Conservation (phyloP, 1,140 invertebrate genomes). For the Drosophila nebulosa region DNA sequence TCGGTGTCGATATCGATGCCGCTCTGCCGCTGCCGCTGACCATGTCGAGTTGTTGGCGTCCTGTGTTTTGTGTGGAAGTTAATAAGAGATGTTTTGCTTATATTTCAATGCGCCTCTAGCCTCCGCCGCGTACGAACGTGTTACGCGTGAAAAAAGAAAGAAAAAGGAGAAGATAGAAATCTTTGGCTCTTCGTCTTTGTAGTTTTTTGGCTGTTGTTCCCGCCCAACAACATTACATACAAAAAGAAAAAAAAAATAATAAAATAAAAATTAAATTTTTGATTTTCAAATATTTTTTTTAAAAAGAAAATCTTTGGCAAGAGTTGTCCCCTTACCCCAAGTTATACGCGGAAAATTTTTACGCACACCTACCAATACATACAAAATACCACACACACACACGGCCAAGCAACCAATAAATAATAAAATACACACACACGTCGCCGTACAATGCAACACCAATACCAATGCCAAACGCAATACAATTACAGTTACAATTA, state of each 20-base stretch:
- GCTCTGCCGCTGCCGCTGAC: background rate
- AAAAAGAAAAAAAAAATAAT: constrained; percentile 42
- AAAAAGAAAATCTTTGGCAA: constrained; percentile 7
- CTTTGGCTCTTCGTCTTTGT: constrained; percentile 66
- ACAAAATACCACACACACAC: constrained; percentile 4
- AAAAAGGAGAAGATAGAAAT: background rate
- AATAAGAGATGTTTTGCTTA: background rate
- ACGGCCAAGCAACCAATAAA: constrained; percentile 2
- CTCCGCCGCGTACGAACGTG: constrained; percentile 35
- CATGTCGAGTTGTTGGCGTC: background rate
- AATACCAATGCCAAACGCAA: background rate
- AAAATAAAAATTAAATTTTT: constrained; percentile 15
- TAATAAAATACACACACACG: background rate
- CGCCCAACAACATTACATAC: constrained; percentile 37
- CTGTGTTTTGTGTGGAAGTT: background rate
- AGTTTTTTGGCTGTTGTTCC: constrained; percentile 72
- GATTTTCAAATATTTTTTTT: constrained; percentile 22
- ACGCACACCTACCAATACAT: background rate
- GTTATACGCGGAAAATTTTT: background rate
- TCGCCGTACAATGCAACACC: constrained; percentile 2
- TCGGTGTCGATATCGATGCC: background rate
- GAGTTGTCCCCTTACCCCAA: background rate
- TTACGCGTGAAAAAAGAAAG: constrained; percentile 24
- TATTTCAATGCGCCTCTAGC: constrained; percentile 12
- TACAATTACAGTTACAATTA: constrained; percentile 13